A percentile compares a stretch with the other conserved stretches of the same genome.
Conservation (phyloP, 2,888 invertebrate species). For the Cephus spinipes region DNA sequence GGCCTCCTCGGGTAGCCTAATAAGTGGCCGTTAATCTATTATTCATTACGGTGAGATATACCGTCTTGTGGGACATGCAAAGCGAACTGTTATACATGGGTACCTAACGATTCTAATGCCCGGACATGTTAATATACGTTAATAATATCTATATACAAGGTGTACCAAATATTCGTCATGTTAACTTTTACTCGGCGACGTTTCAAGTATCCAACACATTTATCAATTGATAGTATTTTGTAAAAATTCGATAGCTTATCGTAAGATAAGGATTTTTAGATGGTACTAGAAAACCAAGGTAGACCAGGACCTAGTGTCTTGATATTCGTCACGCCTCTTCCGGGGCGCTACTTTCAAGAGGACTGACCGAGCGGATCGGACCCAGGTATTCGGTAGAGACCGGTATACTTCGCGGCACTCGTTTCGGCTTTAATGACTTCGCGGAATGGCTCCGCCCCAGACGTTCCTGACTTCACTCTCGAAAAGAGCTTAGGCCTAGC, state of each 20-base stretch:
- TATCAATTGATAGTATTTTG: neutral
- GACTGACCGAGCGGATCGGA: neutral
- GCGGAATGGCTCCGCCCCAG: slow-evolving; percentile 38
- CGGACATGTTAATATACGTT: neutral
- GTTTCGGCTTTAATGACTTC: slow-evolving; percentile 42
- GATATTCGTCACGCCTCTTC: neutral
- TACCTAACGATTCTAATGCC: neutral
- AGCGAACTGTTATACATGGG: slow-evolving; percentile 25
- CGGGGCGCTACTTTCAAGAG: neutral
- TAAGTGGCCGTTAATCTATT: slow-evolving; percentile 62
- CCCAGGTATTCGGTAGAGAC: slow-evolving; percentile 21
- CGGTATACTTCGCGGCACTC: slow-evolving; percentile 28
- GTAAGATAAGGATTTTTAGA: neutral
- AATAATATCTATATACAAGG: neutral
- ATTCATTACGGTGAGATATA: slow-evolving; percentile 54
- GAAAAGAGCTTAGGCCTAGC: neutral
- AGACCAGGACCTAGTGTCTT: neutral
- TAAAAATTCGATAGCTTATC: neutral
- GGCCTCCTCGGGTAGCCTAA: slow-evolving; percentile 49
- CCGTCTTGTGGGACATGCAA: slow-evolving; percentile 46
- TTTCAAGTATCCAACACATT: neutral
- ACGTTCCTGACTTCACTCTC: slow-evolving; percentile 8
- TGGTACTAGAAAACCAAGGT: neutral
- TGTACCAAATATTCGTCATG: neutral
- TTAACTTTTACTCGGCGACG: neutral